Base-by-base conservation (phyloP, 37 sponge, comb jelly and placozoan species). In the Aplysina aerophoba region DNA sequence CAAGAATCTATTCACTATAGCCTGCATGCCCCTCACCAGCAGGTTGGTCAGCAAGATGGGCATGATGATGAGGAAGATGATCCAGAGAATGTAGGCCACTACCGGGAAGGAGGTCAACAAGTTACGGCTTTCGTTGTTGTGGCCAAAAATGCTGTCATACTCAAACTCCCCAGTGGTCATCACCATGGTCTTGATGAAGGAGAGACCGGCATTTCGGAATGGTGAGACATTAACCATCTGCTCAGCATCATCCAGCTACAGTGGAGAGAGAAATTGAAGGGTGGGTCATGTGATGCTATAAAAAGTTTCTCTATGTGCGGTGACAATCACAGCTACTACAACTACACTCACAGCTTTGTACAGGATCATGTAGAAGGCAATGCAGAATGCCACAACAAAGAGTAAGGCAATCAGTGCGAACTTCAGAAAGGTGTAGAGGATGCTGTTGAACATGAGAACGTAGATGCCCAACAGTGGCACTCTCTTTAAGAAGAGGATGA, bases 131-230 rank as follows among this genome's bases (percentile, higher is more conserved):
- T 80, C 86, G 0, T 14, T 33, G 22, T 50, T n/a, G 72, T 88
- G 86, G 0, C 77, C 81, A 78, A 99, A 97, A 15, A 89, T 88
- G 0, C 79, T 73, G 79, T 95, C 96, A 82, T 81, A 99, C 66
- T 96, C 97, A 93, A 99, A 95, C 58, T 99, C 99, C 16, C 97
- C 97, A 15, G 89, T 96, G 14, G 94, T 96, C 95, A 95, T 95
- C 6, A 90, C 90, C 81, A 93, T 85, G 34, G 97, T 96, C 69
- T 95, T 97, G 71, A 93, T 35, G 28, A 99, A 44, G 54, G 96
- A 73, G 13, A 89, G 86, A 15, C 84, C 87, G n/a, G 94, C 91
- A 79, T 82, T 87, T 0, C 86, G 54, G 67, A 92, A 95, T 24
- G 93, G 75, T 13, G 86, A 44, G 0, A 85, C 67, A 83, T 93